Percentiles rank a stretch among this genome's conserved stretches.
phyloP scores from a whole-genome alignment of 2,888 invertebrate genomes.

The Drosophila lutescens region DNA sequence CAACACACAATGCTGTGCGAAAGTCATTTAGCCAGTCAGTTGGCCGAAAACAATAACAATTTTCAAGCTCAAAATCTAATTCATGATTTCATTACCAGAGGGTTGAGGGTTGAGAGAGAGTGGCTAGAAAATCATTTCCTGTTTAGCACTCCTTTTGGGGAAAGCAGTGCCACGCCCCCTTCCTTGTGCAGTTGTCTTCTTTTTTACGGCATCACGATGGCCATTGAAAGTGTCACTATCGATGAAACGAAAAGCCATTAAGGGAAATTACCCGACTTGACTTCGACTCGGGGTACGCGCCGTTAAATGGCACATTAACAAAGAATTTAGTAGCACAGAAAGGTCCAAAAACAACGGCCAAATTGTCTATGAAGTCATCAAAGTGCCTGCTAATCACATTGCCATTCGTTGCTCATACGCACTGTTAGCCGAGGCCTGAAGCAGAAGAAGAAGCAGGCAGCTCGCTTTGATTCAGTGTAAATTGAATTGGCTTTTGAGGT shows the following conservation, averaged over 20 bases:
- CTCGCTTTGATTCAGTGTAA: slow-evolving; percentile 52
- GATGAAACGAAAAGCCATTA: slow-evolving; percentile 78
- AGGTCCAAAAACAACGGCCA: slow-evolving; percentile 36
- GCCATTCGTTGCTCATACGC: slow-evolving; percentile 53
- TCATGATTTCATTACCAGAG: slow-evolving; percentile 75
- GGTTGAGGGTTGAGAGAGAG: slow-evolving; percentile 4
- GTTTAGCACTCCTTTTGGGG: slow-evolving; percentile 71
- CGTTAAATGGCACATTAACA: slow-evolving; percentile 67
- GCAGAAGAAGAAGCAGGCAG: slow-evolving; percentile 5
- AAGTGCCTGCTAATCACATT: slow-evolving; percentile 70
- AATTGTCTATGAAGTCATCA: slow-evolving; percentile 54
- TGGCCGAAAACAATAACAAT: slow-evolving; percentile 72
- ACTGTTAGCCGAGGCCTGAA: slow-evolving; percentile 22
- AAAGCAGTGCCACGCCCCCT: slow-evolving; percentile 44
- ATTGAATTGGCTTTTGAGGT: slow-evolving; percentile 60
- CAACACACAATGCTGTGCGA: slow-evolving; percentile 36
- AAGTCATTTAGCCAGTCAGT: slow-evolving; percentile 70
- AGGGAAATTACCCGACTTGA: slow-evolving; percentile 75
- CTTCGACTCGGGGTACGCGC: slow-evolving; percentile 48
- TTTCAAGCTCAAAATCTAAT: slow-evolving; percentile 77
- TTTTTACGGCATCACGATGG: slow-evolving; percentile 75
- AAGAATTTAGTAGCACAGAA: slow-evolving; percentile 22
- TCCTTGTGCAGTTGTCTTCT: slow-evolving; percentile 47
- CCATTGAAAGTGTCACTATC: slow-evolving; percentile 78
- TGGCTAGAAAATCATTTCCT: slow-evolving; percentile 74